phyloP scores from a whole-genome alignment of 2,113 vertebrate genomes.

The Lathamus discolor region DNA sequence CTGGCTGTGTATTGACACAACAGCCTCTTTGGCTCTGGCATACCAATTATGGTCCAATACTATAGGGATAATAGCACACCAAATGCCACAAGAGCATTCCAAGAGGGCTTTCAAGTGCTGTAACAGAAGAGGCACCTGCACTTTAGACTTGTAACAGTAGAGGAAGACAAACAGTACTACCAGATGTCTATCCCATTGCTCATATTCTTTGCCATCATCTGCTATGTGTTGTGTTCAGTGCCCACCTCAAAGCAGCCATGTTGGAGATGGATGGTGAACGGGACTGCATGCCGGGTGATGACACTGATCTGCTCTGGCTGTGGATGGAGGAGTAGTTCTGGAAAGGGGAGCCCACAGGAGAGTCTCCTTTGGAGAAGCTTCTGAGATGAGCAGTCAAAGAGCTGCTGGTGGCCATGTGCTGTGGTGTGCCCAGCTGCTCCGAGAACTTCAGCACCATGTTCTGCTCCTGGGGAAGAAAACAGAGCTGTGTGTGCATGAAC shows the following conservation, averaged over 20 bases:
- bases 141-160: fast-evolving
- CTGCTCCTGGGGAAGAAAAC: constrained; percentile 79
- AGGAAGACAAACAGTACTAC: neutral
- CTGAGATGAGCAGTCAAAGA: constrained; percentile 86
- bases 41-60: neutral
- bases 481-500: neutral
- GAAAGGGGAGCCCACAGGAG: constrained; percentile 85
- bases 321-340: constrained; percentile 89
- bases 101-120: neutral
- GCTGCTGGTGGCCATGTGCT: constrained; percentile 77
- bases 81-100: neutral
- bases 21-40: neutral
- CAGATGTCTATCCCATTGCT: fast-evolving
- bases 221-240: neutral
- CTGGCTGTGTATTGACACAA: neutral
- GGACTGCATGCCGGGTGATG: constrained; percentile 87
- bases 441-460: constrained; percentile 85
- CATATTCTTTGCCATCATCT: fast-evolving
- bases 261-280: constrained; percentile 90
- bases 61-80: fast-evolving
- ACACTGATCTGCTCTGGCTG: constrained; percentile 83
- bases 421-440: constrained; percentile 78
- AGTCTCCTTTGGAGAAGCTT: constrained; percentile 88
- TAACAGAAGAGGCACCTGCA: neutral
- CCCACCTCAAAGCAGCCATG: constrained; percentile 93